These are phyloP conservation scores for Coregonus clupeaformis DNA, from an alignment of 2,113 vertebrate species.

Conservation along the genomic window DNA sequence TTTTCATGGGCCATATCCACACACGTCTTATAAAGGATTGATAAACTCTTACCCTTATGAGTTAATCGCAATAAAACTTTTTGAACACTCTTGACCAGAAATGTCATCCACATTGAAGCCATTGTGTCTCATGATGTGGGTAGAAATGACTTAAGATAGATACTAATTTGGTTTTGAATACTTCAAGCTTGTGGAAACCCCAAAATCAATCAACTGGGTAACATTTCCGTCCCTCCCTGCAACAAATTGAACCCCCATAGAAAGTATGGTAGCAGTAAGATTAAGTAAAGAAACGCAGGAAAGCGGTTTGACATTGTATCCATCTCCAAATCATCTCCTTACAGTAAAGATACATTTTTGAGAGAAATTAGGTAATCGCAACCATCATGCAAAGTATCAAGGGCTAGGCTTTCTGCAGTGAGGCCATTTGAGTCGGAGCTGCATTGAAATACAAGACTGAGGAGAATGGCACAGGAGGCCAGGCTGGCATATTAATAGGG, in stretches of 20 bases:
- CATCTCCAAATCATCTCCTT: background rate
- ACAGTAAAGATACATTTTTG: background rate
- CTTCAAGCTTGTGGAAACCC: background rate
- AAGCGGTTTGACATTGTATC: too few relatives aligned
- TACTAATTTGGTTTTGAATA: background rate
- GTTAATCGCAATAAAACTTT: too few relatives aligned
- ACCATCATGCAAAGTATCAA: background rate
- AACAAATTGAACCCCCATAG: background rate
- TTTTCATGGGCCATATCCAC: background rate
- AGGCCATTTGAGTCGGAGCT: constrained; percentile 1
- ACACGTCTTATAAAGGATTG: too few relatives aligned
- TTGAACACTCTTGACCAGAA: too few relatives aligned
- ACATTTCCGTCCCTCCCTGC: background rate
- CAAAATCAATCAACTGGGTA: too few relatives aligned
- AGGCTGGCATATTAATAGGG: background rate
- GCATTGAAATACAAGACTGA: background rate
- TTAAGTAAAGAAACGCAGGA: background rate
- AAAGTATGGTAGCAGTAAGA: background rate
- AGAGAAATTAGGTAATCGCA: background rate
- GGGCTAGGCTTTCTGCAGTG: constrained; percentile 11
- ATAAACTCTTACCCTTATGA: too few relatives aligned
- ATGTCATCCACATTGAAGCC: too few relatives aligned
- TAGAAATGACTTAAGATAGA: background rate
- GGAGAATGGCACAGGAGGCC: constrained; percentile 6
- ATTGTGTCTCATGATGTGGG: background rate